Conservation (phyloP, 2,797 vertebrate species). For the Sebastes umbrosus region DNA sequence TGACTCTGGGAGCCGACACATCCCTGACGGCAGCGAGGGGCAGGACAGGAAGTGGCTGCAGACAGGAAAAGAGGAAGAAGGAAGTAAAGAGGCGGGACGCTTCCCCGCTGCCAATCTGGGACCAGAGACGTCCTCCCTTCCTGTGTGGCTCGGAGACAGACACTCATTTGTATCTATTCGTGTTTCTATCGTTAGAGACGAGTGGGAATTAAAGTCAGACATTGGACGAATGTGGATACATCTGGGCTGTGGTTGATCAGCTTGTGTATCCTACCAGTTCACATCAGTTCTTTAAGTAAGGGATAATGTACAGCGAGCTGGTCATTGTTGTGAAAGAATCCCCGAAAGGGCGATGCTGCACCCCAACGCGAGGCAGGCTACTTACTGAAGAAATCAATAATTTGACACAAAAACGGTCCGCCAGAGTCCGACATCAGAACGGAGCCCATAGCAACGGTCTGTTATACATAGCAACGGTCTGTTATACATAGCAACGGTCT, state of each 20-base stretch:
- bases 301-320: too few species aligned
- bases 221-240: background rate
- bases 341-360: background rate
- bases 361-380: too few species aligned
- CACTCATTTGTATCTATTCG: slow-evolving; percentile 37
- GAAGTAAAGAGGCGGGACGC: slow-evolving; percentile 71
- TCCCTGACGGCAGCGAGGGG: slow-evolving; percentile 59
- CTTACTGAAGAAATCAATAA: too few species aligned
- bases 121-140: slow-evolving; percentile 67
- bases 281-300: too few species aligned
- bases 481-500: too few species aligned
- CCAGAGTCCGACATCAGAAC: too few species aligned
- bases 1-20: slow-evolving; percentile 53
- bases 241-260: background rate
- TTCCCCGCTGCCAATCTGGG: slow-evolving; percentile 71
- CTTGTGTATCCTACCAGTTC: background rate
- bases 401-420: too few species aligned
- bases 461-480: too few species aligned
- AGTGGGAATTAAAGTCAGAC: background rate
- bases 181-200: background rate
- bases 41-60: slow-evolving; percentile 69
- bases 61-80: slow-evolving; percentile 77
- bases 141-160: slow-evolving; percentile 52
- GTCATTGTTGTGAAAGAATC: too few species aligned
- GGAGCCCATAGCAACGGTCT: too few species aligned